Percentiles rank a stretch among this genome's conserved stretches.
Conservation (phyloP, 2,888 invertebrate species). For the Hyposoter didymator region DNA sequence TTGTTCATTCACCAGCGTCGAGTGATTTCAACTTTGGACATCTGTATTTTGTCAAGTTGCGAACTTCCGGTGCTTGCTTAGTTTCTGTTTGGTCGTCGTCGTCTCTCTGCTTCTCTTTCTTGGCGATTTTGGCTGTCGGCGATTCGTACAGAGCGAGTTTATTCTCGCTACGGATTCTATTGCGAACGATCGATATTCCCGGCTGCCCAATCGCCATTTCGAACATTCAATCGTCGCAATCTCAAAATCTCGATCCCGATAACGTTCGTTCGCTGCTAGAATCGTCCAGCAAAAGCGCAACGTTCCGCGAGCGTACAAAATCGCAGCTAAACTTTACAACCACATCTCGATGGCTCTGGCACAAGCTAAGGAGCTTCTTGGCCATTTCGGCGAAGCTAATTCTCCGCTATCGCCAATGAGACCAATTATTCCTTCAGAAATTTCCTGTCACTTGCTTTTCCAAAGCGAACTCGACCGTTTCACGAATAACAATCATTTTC, state of each 20-base stretch:
- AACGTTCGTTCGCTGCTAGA: slow-evolving; percentile 23
- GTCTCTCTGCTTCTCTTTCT: slow-evolving; percentile 15
- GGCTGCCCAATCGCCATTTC: slow-evolving; percentile 36
- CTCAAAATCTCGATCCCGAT: slow-evolving; percentile 36
- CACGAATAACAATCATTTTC: too few species aligned
- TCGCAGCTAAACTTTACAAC: slow-evolving; percentile 37
- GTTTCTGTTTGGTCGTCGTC: background rate
- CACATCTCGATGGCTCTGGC: slow-evolving; percentile 26
- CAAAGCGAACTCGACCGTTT: background rate
- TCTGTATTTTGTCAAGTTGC: background rate
- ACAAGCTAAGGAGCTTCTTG: background rate
- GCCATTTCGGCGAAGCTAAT: slow-evolving; percentile 30
- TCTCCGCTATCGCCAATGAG: slow-evolving; percentile 11
- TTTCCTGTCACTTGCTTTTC: background rate
- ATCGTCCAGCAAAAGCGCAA: background rate
- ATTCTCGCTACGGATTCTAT: background rate
- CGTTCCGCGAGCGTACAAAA: slow-evolving; percentile 19
- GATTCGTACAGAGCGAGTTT: slow-evolving; percentile 17
- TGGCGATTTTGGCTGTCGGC: slow-evolving; percentile 12
- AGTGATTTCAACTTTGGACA: slow-evolving; percentile 34
- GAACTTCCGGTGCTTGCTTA: background rate
- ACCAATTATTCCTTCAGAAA: background rate
- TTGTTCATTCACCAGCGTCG: background rate
- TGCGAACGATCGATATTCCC: slow-evolving; percentile 53
- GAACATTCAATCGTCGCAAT: slow-evolving; percentile 2